Evolutionary conservation across 2,113 vertebrate species (phyloP).

Genomic region (Corydoras maculifer): DNA sequence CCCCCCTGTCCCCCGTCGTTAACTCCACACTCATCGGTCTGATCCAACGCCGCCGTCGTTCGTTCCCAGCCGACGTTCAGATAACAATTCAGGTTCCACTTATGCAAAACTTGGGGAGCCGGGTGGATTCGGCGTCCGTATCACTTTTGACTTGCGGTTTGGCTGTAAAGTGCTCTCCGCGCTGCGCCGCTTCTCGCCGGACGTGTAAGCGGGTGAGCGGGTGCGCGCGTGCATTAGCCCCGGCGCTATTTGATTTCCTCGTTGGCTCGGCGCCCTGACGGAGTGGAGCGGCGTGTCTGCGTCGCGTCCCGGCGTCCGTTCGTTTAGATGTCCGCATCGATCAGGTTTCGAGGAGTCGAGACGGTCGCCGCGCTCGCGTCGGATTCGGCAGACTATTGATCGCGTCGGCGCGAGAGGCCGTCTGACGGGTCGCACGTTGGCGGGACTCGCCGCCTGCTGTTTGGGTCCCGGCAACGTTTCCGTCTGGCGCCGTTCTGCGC

Average conservation of each 20-base stretch:
- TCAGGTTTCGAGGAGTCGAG: slow-evolving; percentile 50
- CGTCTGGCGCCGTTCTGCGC: slow-evolving; percentile 54
- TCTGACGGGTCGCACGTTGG: slow-evolving; percentile 32
- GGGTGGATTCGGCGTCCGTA: too few relatives aligned
- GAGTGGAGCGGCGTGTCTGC: slow-evolving; percentile 1
- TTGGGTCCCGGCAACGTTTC: slow-evolving; percentile 31
- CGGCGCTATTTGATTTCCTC: slow-evolving; percentile 32
- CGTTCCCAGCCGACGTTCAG: slow-evolving; percentile 22
- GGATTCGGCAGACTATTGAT: slow-evolving; percentile 60
- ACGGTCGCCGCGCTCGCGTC: slow-evolving; percentile 50
- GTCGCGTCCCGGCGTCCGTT: not conserved
- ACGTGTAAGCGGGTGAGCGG: not conserved
- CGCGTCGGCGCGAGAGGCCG: slow-evolving; percentile 17
- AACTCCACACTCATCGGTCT: too few relatives aligned
- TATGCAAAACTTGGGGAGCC: slow-evolving; percentile 56
- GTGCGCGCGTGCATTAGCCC: slow-evolving; percentile 21
- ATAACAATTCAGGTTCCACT: slow-evolving; percentile 58
- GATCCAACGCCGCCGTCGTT: not conserved
- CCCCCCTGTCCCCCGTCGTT: too few relatives aligned
- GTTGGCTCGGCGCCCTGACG: slow-evolving; percentile 14
- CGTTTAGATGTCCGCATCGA: slow-evolving; percentile 54
- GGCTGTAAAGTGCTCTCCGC: slow-evolving; percentile 6
- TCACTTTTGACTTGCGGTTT: too few relatives aligned
- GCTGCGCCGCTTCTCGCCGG: slow-evolving; percentile 23
- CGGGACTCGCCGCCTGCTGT: slow-evolving; percentile 35